Evolutionary conservation across 2,797 vertebrate species (phyloP).

Genomic region (Pipistrellus kuhlii): DNA sequence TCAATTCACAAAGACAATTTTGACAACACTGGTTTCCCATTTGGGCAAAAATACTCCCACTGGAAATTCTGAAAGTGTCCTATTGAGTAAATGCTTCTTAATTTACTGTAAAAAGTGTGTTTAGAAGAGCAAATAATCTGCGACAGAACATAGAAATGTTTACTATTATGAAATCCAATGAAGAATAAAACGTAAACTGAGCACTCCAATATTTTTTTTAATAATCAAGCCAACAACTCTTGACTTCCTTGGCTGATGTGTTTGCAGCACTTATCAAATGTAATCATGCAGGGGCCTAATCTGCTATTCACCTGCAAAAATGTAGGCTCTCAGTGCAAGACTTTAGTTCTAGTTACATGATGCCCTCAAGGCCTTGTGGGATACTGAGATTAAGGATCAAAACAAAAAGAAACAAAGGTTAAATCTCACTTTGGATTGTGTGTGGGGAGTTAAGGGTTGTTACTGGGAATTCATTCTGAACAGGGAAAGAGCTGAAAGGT

Average conservation of each 20-base stretch:
- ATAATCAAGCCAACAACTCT: conserved; percentile 61
- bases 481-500: not conserved
- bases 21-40: conserved; percentile 68
- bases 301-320: conserved; percentile 47
- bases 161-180: conserved; percentile 64
- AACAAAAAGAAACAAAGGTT: not conserved
- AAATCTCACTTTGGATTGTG: conserved; percentile 33
- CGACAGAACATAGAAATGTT: conserved; percentile 46
- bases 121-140: conserved; percentile 73
- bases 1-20: conserved; percentile 69
- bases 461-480: not conserved
- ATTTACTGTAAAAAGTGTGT: conserved; percentile 71
- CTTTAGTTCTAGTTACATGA: conserved; percentile 29
- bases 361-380: not conserved
- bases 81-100: conserved; percentile 70
- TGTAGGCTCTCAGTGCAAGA: not conserved
- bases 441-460: not conserved
- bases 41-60: conserved; percentile 68
- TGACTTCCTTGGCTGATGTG: conserved; percentile 37
- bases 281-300: not conserved
- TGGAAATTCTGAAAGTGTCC: conserved; percentile 72
- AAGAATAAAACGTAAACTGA: conserved; percentile 66
- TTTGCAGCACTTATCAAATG: conserved; percentile 47
- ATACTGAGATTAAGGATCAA: conserved; percentile 32
- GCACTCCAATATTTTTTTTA: conserved; percentile 29